Conservation (phyloP, 2,888 invertebrate genomes). For the Aphelenchoides bicaudatus region DNA sequence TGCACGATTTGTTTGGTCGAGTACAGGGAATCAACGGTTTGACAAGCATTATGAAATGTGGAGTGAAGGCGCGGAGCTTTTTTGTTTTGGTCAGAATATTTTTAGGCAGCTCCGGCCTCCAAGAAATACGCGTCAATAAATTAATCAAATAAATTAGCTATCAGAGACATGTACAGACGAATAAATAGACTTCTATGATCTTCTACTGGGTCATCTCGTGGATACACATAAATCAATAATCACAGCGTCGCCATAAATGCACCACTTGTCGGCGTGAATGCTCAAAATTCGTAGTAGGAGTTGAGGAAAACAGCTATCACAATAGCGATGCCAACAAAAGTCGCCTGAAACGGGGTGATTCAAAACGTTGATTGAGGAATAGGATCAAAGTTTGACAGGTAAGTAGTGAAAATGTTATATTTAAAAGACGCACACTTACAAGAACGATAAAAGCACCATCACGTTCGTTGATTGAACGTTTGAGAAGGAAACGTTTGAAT, state of each 20-base stretch:
- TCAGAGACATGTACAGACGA: no score
- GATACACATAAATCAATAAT: no score
- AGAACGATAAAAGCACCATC: conserved; percentile 33
- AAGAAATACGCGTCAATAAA: no score
- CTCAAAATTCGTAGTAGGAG: conserved; percentile 35
- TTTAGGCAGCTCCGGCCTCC: no score
- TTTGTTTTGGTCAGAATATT: no score
- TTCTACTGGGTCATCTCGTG: no score
- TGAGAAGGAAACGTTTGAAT: not conserved
- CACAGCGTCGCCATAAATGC: not conserved
- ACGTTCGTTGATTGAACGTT: conserved; percentile 24
- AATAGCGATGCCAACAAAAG: conserved; percentile 36
- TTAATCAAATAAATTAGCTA: no score
- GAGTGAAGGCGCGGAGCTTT: no score
- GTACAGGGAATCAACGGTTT: no score
- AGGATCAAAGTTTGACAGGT: conserved; percentile 11
- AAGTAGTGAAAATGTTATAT: not conserved
- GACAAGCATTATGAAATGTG: no score
- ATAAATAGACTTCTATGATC: no score
- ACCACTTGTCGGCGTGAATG: not conserved
- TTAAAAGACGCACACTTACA: conserved; percentile 21
- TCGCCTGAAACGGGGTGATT: conserved; percentile 29
- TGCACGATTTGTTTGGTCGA: no score
- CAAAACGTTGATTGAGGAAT: not conserved
- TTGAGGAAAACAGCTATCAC: conserved; percentile 37